These are phyloP conservation scores for Xylocopa sonorina DNA, from an alignment of 1,140 invertebrate genomes.

Conservation along the genomic window DNA sequence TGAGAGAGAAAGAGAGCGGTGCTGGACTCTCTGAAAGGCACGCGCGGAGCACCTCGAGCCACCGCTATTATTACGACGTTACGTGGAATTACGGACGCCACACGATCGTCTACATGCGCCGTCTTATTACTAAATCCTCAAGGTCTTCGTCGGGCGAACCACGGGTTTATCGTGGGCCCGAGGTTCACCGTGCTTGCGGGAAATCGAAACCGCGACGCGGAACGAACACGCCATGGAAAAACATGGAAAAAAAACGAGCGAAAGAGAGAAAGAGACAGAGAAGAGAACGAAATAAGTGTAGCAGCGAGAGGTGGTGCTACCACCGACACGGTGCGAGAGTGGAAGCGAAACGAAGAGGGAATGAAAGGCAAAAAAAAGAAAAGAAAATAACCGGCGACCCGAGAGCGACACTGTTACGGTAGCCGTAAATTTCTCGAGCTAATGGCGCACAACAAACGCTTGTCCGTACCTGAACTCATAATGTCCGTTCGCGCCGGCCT, in stretches of 20 bases:
- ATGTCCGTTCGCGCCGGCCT: slow-evolving; percentile 72
- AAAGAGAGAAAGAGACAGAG: too few species aligned
- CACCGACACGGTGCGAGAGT: too few species aligned
- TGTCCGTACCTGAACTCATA: slow-evolving; percentile 67
- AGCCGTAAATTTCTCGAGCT: slow-evolving; percentile 70
- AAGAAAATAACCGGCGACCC: slow-evolving; percentile 44
- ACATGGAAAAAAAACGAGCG: too few species aligned
- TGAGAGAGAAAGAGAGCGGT: background rate
- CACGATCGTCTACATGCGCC: background rate
- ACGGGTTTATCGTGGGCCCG: background rate
- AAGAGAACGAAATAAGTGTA: too few species aligned
- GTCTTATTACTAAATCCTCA: slow-evolving; percentile 24
- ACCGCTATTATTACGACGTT: slow-evolving; percentile 35
- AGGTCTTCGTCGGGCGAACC: background rate
- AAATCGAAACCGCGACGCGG: background rate
- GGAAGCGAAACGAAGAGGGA: slow-evolving; percentile 6
- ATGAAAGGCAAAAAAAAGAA: slow-evolving; percentile 1
- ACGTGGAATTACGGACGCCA: slow-evolving; percentile 26
- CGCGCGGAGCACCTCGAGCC: slow-evolving; percentile 1
- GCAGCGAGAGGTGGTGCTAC: too few species aligned
- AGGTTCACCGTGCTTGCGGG: background rate
- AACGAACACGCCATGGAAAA: background rate
- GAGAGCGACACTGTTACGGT: slow-evolving; percentile 52
- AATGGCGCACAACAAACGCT: slow-evolving; percentile 72
- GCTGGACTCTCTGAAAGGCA: slow-evolving; percentile 9